These are phyloP conservation scores for Tupaia chinensis DNA, from an alignment of 2,113 vertebrate genomes.

Conservation along the genomic window DNA sequence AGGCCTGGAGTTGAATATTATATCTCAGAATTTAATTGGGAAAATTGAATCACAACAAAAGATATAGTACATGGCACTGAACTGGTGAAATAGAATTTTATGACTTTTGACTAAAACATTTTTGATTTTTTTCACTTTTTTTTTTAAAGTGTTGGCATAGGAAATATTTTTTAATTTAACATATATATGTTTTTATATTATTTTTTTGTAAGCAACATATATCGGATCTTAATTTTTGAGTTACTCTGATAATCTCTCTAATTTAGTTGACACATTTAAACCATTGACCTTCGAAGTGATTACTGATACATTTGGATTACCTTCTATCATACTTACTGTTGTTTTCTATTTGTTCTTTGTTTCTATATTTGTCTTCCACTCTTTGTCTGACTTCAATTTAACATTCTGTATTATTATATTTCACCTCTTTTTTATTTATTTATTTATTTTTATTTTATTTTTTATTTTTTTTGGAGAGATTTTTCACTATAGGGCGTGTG, in stretches of 20 bases:
- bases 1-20: no score
- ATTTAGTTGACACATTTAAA: neutral
- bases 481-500: no score
- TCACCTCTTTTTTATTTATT: neutral
- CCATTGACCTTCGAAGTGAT: neutral
- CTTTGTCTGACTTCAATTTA: neutral
- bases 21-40: no score
- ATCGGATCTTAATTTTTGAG: neutral
- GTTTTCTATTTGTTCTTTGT: neutral
- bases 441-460: no score
- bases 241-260: neutral
- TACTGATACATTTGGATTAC: neutral
- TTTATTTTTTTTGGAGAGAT: no score
- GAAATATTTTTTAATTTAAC: neutral
- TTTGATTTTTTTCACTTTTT: neutral
- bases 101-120: no score
- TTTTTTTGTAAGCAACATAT: neutral
- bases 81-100: no score
- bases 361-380: neutral
- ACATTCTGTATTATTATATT: neutral
- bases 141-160: neutral
- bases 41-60: no score
- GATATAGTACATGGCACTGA: no score
- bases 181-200: neutral
- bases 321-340: neutral